Conservation (phyloP, 2,797 vertebrate species). For the Chiloscyllium punctatum region DNA sequence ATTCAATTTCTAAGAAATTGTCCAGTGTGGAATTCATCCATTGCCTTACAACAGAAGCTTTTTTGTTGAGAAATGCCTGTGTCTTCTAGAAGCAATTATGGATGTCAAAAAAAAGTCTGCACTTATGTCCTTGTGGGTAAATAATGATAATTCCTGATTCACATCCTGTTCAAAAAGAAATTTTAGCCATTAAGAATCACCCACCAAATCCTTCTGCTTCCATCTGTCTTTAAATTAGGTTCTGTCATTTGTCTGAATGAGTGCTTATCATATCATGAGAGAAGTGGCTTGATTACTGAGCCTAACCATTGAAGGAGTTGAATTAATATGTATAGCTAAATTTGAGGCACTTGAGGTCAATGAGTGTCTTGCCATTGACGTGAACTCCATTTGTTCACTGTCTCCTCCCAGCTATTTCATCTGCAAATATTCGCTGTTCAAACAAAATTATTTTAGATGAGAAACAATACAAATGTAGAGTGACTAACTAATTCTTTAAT, state of each 20-base stretch:
- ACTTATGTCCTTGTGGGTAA: not conserved
- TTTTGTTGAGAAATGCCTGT: not conserved
- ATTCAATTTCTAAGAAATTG: not conserved
- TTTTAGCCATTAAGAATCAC: not conserved
- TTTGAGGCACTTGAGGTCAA: not conserved
- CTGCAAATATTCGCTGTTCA: not conserved
- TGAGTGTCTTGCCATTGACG: not conserved
- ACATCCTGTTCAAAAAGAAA: not conserved
- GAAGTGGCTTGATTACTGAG: not conserved
- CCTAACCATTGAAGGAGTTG: conserved; percentile 13
- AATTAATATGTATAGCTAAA: not conserved
- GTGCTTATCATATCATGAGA: not conserved
- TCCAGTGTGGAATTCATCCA: not conserved
- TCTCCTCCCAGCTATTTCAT: too few species aligned
- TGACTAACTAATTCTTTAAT: not conserved
- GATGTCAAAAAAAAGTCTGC: not conserved
- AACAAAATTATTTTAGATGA: not conserved
- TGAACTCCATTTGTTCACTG: not conserved
- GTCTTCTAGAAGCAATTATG: not conserved
- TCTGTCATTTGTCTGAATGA: not conserved
- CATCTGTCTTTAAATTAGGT: not conserved
- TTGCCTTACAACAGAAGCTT: not conserved
- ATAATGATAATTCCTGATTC: not conserved
- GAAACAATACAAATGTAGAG: not conserved
- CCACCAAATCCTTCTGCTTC: not conserved